Evolutionary conservation across 23 tunicate genomes (phyloP), one percentile per base, ranked within the genome.

Genomic region (Aplidium turbinatum): DNA sequence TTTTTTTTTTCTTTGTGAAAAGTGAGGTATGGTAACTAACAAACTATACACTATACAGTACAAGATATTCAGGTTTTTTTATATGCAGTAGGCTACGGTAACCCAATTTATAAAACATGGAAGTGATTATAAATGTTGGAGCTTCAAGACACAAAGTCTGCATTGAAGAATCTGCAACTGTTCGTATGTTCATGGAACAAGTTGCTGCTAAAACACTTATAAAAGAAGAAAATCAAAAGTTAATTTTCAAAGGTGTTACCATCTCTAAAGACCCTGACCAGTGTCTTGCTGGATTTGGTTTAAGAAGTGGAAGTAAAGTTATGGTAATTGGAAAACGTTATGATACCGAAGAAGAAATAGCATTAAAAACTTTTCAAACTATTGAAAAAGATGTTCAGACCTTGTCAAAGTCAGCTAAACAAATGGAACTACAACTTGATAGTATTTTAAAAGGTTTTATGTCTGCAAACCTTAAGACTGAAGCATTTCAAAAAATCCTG

Each of bases 241-340:
- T 83, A 11, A 83, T 83, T 20, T 66, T 33, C 38, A 83, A 75
- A 75, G 89, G 89, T 21, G 73, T 60, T 35, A 63, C 79, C 3
- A 4, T 83, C n/a, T 36, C 81, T 13, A 75, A 75, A 53, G 89
- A 75, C 13, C 76, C 81, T 9, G 82, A 50, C 36, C 75, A 83
- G 34, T 19, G 36, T 1, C 50, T 83, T 2, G 28, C 52, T 32
- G 89, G 65, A 3, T 75, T 65, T 54, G 74, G 66, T 16, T 35
- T 83, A 9, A 75, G 66, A 63, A 26, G 18, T 34, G 61, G 70
- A 33, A 56, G 84, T 11, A 83, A 66, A 40, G 48, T 83, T 21
- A 83, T 83, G 89, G 89, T 83, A 2, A 65, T 83, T 20, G 89
- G 89, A 34, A 81, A 75, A 31, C 58, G 67, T 18, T 80, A 83